Evolutionary conservation across 2,888 invertebrate genomes (phyloP).

Genomic region (Cataglyphis cursor): DNA sequence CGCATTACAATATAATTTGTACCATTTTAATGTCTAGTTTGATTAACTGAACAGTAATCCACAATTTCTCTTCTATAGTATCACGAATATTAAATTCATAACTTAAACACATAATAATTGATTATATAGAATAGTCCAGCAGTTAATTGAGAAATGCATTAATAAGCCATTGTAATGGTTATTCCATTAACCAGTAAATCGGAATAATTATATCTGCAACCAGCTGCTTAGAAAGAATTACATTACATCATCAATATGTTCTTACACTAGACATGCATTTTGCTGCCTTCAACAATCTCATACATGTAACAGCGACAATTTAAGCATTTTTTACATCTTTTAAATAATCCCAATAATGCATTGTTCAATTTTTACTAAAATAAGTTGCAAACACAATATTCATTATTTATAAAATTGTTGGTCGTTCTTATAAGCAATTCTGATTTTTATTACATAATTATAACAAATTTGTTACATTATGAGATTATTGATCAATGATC

Average conservation of each 20-base stretch:
- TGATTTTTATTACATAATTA: slow-evolving; percentile 69
- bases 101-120: slow-evolving; percentile 3
- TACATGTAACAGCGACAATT: slow-evolving; percentile 72
- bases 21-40: slow-evolving; percentile 67
- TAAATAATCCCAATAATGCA: slow-evolving; percentile 38
- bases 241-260: slow-evolving; percentile 65
- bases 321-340: slow-evolving; percentile 58
- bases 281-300: slow-evolving; percentile 74
- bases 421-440: slow-evolving; percentile 61
- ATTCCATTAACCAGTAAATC: slow-evolving; percentile 15
- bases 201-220: slow-evolving; percentile 60
- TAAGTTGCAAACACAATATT: slow-evolving; percentile 58
- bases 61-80: neutral
- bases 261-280: slow-evolving; percentile 71
- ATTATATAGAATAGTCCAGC: slow-evolving; percentile 13
- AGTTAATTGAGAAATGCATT: slow-evolving; percentile 38
- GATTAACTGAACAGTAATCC: slow-evolving; percentile 53
- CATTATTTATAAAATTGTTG: slow-evolving; percentile 68
- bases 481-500: slow-evolving; percentile 78
- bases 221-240: slow-evolving; percentile 66
- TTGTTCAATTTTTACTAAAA: slow-evolving; percentile 49
- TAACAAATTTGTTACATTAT: slow-evolving; percentile 76
- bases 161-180: slow-evolving; percentile 14
- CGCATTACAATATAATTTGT: slow-evolving; percentile 71
- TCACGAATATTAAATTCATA: slow-evolving; percentile 9